Conservation (phyloP, 2,888 invertebrate species). For the Drosophila antonietae region DNA sequence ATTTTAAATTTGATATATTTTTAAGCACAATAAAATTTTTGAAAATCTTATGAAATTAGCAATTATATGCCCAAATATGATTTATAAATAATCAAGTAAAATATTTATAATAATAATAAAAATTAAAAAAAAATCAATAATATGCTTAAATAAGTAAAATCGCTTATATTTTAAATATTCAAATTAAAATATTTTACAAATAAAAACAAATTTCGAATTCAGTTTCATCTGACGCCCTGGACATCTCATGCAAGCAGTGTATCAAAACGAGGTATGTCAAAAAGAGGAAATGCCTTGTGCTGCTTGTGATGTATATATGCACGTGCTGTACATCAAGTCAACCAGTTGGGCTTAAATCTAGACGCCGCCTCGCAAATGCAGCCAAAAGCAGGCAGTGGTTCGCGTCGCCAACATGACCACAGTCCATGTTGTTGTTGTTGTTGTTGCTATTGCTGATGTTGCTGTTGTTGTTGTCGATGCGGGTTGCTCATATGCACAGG, state of each 20-base stretch:
- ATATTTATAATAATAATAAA: too few species aligned
- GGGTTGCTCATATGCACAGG: slow-evolving; percentile 46
- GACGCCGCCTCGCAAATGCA: slow-evolving; percentile 40
- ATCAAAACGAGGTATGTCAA: background rate
- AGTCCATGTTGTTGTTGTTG: slow-evolving; percentile 17
- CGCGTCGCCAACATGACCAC: slow-evolving; percentile 34
- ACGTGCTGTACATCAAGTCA: slow-evolving; percentile 50
- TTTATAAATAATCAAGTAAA: too few species aligned
- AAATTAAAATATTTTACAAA: too few species aligned
- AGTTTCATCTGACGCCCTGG: background rate
- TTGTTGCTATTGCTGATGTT: slow-evolving; percentile 14
- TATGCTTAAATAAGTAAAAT: too few species aligned
- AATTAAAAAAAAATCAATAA: too few species aligned
- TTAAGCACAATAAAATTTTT: too few species aligned
- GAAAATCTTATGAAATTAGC: too few species aligned
- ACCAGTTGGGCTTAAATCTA: slow-evolving; percentile 32
- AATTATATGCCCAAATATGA: too few species aligned
- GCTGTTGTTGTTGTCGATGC: slow-evolving; percentile 24
- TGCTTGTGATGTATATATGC: slow-evolving; percentile 32
- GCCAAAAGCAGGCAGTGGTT: slow-evolving; percentile 14
- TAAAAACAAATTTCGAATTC: too few species aligned
- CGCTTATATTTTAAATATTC: too few species aligned
- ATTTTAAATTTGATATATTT: too few species aligned
- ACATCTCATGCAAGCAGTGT: background rate
- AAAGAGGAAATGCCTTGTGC: slow-evolving; percentile 22